Conservation (phyloP, 2,797 vertebrate species). For the Podarcis siculus region DNA sequence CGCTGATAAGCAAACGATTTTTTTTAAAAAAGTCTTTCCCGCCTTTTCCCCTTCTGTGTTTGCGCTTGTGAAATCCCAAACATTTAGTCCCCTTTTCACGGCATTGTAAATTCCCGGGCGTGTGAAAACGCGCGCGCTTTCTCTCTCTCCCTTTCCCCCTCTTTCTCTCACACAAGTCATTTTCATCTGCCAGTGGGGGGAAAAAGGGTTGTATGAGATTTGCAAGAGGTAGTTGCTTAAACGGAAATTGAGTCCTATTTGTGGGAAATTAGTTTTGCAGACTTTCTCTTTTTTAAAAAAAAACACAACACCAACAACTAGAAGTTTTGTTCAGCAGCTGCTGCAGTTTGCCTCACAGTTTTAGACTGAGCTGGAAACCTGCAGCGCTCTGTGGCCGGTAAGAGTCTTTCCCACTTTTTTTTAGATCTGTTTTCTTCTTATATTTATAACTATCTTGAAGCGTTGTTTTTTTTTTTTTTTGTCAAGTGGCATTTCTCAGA, state of each 20-base stretch:
- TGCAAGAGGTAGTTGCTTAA: conserved; percentile 78
- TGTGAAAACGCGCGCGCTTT: conserved; percentile 68
- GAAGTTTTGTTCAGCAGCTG: conserved; percentile 82
- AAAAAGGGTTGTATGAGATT: conserved; percentile 74
- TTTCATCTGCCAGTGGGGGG: conserved; percentile 66
- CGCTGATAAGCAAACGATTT: conserved; percentile 51
- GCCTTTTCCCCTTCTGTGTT: neutral
- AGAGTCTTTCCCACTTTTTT: conserved; percentile 73
- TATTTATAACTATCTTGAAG: neutral
- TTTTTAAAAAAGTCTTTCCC: neutral
- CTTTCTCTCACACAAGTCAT: conserved; percentile 63
- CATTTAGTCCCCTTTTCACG: neutral
- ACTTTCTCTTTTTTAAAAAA: conserved; percentile 74
- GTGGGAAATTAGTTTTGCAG: conserved; percentile 97
- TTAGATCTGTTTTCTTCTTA: conserved; percentile 40
- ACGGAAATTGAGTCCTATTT: conserved; percentile 95
- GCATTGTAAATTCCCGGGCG: conserved; percentile 52
- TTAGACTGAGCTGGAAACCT: conserved; percentile 77
- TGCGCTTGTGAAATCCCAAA: neutral
- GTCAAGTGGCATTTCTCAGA: neutral
- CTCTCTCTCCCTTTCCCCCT: conserved; percentile 49
- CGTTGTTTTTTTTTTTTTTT: neutral
- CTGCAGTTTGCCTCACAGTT: conserved; percentile 73
- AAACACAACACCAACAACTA: conserved; percentile 54
- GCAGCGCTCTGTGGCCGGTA: conserved; percentile 76